Conservation (phyloP, 2,888 invertebrate species). For the Latheticus oryzae region DNA sequence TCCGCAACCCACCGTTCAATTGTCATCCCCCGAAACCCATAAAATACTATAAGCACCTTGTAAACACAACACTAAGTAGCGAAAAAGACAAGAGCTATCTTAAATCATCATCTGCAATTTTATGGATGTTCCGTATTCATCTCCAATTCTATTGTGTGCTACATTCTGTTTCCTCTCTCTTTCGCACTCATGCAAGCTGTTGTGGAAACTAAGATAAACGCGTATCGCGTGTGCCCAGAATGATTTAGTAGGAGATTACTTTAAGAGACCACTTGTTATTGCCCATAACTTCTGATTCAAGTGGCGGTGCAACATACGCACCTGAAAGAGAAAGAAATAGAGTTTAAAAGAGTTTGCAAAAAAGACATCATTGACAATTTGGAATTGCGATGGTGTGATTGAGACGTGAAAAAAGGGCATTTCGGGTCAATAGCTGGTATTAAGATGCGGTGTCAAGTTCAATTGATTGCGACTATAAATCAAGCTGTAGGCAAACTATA, state of each 20-base stretch:
- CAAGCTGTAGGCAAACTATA: constrained; percentile 6
- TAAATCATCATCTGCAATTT: constrained; percentile 66
- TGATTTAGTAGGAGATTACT: constrained; percentile 66
- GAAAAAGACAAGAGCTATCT: constrained; percentile 64
- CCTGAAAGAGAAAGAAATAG: constrained; percentile 6
- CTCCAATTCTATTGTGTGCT: constrained; percentile 56
- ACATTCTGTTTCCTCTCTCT: constrained; percentile 49
- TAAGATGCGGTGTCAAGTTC: constrained; percentile 19
- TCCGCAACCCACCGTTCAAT: too few relatives aligned
- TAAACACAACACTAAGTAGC: constrained; percentile 64
- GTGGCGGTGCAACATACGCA: constrained; percentile 57
- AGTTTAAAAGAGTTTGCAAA: neutral
- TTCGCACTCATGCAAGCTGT: constrained; percentile 44
- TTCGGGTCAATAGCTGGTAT: constrained; percentile 7
- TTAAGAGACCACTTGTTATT: constrained; percentile 67
- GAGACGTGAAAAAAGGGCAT: constrained; percentile 6
- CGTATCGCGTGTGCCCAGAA: constrained; percentile 61
- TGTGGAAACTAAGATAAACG: constrained; percentile 56
- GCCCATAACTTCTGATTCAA: constrained; percentile 66
- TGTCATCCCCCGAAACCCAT: constrained; percentile 39
- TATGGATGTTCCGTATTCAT: constrained; percentile 63
- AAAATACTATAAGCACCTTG: constrained; percentile 57
- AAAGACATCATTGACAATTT: too few relatives aligned
- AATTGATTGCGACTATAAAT: constrained; percentile 9
- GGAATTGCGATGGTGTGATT: constrained; percentile 6